A percentile compares a stretch with the other conserved stretches of the same genome.
Evolutionary conservation across 2,113 vertebrate genomes (phyloP).

Genomic region (Xenotilapia flavipinnis): DNA sequence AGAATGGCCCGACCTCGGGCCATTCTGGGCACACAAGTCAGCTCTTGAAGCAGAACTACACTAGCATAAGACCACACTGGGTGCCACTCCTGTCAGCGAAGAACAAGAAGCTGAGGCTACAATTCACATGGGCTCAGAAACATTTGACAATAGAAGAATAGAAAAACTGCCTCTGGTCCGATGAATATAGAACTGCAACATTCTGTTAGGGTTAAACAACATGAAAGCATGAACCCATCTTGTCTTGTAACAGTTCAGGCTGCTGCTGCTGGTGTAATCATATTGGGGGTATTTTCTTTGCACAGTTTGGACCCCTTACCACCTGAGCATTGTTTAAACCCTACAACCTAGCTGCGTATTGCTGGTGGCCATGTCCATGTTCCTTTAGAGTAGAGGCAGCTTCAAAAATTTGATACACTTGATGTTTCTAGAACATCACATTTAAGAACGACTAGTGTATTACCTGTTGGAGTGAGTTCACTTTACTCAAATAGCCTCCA

Average conservation of each 20-base stretch:
- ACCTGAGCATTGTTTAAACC: background rate
- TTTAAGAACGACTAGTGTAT: background rate
- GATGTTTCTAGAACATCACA: background rate
- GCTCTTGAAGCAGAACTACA: background rate
- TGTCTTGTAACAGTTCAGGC: background rate
- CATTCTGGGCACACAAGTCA: background rate
- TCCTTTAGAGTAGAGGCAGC: background rate
- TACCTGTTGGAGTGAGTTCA: background rate
- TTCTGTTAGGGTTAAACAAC: background rate
- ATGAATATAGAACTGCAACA: background rate
- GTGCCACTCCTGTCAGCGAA: background rate
- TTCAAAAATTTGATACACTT: background rate
- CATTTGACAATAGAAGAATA: fast-evolving
- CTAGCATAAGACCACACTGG: fast-evolving
- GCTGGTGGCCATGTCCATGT: background rate
- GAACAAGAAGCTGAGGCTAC: background rate
- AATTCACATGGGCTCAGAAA: background rate
- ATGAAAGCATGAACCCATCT: background rate
- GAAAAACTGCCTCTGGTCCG: background rate
- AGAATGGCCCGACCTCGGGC: background rate
- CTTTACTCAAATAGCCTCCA: background rate
- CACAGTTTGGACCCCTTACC: background rate
- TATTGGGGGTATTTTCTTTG: background rate
- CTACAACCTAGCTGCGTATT: background rate
- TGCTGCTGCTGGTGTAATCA: background rate